Evolutionary conservation across 2,888 invertebrate genomes (phyloP).

Genomic region (Amphipyra tragopoginis): DNA sequence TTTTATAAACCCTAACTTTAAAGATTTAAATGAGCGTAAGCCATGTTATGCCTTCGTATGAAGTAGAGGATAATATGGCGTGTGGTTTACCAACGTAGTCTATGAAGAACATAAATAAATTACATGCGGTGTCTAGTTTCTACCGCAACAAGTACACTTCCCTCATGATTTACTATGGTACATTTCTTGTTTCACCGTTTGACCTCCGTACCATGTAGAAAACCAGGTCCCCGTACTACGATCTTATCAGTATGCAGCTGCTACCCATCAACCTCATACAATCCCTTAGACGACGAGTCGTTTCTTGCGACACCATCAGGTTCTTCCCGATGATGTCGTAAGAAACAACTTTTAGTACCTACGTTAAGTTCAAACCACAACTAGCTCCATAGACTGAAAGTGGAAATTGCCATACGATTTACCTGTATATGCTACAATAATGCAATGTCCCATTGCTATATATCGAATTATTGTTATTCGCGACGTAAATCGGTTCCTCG

Average conservation of each 20-base stretch:
- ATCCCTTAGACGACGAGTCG: background rate
- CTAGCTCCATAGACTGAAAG: conserved; percentile 3
- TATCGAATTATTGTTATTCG: conserved; percentile 85
- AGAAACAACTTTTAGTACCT: background rate
- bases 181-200: conserved; percentile 4
- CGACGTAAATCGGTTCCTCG: conserved; percentile 78
- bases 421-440: conserved; percentile 90
- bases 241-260: background rate
- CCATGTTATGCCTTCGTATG: background rate
- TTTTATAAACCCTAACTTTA: background rate
- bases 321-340: background rate
- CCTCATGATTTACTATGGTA: background rate
- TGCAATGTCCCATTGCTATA: conserved; percentile 90
- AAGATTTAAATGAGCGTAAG: background rate
- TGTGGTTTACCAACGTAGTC: background rate
- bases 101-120: background rate
- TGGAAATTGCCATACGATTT: conserved; percentile 27
- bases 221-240: background rate
- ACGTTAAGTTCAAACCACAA: conserved; percentile 6
- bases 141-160: background rate
- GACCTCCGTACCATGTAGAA: background rate
- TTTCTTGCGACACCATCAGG: background rate
- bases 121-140: background rate
- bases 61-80: too few species aligned
- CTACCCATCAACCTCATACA: background rate